Evolutionary conservation across 2,888 invertebrate species (phyloP).

Genomic region (Trypoxylon attenuatum): DNA sequence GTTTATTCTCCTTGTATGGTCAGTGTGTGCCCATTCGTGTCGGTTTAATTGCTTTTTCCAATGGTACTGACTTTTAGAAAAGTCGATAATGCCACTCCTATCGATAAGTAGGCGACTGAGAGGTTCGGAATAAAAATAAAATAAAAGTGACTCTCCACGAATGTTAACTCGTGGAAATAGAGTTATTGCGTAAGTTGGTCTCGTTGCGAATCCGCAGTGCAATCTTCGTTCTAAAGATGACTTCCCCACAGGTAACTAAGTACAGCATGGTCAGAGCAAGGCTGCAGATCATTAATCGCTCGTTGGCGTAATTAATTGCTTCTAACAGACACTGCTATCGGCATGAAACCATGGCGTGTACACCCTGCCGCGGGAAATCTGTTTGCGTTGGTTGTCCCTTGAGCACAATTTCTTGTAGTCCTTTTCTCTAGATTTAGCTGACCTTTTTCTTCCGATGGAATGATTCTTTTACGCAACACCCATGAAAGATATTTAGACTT

Average conservation of each 20-base stretch:
- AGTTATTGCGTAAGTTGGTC: slow-evolving; percentile 39
- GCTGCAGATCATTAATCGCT: slow-evolving; percentile 48
- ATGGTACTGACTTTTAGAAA: too few relatives aligned
- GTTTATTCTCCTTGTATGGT: too few relatives aligned
- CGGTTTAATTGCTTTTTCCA: too few relatives aligned
- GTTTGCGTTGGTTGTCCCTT: slow-evolving; percentile 33
- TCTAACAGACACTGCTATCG: slow-evolving; percentile 34
- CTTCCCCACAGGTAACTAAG: slow-evolving; percentile 26
- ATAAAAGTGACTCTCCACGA: not conserved
- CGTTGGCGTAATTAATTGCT: slow-evolving; percentile 51
- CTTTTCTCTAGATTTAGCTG: slow-evolving; percentile 17
- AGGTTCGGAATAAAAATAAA: not conserved
- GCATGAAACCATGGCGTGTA: slow-evolving; percentile 37
- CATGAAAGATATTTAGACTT: not conserved
- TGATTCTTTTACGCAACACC: slow-evolving; percentile 4
- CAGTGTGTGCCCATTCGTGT: too few relatives aligned
- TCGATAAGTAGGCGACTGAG: not conserved
- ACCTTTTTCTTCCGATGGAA: slow-evolving; percentile 4
- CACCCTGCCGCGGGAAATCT: slow-evolving; percentile 42
- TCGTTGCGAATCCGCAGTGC: slow-evolving; percentile 8
- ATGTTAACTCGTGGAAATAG: slow-evolving; percentile 8
- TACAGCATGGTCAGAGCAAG: slow-evolving; percentile 16
- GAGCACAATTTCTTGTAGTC: slow-evolving; percentile 18
- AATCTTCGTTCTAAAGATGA: slow-evolving; percentile 12
- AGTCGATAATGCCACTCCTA: not conserved